These are phyloP conservation scores for Sipha flava DNA, from an alignment of 1,140 invertebrate species.

Conservation along the genomic window DNA sequence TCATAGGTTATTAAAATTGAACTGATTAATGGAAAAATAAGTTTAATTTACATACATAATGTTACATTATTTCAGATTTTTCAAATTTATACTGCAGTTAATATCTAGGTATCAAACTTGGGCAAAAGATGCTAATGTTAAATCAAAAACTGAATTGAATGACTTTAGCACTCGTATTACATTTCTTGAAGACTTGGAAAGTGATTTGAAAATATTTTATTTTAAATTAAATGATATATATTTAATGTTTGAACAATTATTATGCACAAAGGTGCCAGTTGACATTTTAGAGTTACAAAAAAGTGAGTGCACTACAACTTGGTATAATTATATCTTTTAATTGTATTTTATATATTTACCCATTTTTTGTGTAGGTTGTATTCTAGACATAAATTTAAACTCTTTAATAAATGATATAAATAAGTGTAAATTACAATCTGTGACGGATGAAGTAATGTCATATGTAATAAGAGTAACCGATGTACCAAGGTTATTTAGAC, in stretches of 20 bases:
- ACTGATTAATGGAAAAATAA: neutral
- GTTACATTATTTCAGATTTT: slow-evolving; percentile 3
- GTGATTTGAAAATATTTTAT: slow-evolving; percentile 12
- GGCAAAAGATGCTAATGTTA: neutral
- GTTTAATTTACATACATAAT: neutral
- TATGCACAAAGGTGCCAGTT: neutral
- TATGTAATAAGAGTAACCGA: slow-evolving; percentile 24
- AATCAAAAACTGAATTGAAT: slow-evolving; percentile 6
- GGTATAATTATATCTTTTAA: neutral
- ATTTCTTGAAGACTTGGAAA: slow-evolving; percentile 15
- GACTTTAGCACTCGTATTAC: slow-evolving; percentile 2
- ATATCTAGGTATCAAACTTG: slow-evolving; percentile 21
- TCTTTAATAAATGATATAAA: neutral
- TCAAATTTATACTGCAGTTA: slow-evolving; percentile 20
- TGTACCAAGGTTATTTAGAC: slow-evolving; percentile 20
- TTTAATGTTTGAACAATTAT: neutral
- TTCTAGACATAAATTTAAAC: neutral
- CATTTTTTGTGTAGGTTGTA: neutral
- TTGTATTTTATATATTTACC: neutral
- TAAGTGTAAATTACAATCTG: slow-evolving; percentile 10
- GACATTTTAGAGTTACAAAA: neutral
- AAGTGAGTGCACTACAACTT: neutral
- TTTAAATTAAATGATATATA: slow-evolving; percentile 22
- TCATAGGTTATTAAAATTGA: neutral
- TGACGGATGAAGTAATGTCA: slow-evolving; percentile 20